Percentiles rank a stretch among this genome's conserved stretches.
Conservation (phyloP, 2,888 invertebrate species). For the Selenia dentaria region DNA sequence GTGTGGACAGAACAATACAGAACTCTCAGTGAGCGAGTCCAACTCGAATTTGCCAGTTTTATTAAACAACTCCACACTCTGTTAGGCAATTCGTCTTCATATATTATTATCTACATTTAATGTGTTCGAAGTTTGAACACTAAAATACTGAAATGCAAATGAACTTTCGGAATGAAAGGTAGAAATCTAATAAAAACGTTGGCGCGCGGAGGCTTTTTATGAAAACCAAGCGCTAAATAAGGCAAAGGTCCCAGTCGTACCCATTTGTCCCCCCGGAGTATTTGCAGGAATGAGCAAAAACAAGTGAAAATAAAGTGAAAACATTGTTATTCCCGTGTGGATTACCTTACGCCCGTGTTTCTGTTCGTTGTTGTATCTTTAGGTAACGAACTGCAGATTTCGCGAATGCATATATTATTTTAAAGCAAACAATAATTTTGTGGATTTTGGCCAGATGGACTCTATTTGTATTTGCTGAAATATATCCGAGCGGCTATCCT, state of each 20-base stretch:
- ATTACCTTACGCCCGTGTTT: conserved; percentile 66
- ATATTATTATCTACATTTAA: too few species aligned
- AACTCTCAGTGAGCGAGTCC: too few species aligned
- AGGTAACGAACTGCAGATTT: conserved; percentile 57
- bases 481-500: too few species aligned
- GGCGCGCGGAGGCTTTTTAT: conserved; percentile 45
- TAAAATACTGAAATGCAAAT: conserved; percentile 30
- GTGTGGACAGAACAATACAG: too few species aligned
- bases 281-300: conserved; percentile 72
- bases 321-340: conserved; percentile 76
- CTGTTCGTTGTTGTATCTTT: conserved; percentile 44
- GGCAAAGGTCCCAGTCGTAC: conserved; percentile 61
- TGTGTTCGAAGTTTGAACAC: too few species aligned
- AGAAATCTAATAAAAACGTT: conserved; percentile 43
- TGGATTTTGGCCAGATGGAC: conserved; percentile 38
- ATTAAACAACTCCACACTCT: too few species aligned
- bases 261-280: conserved; percentile 63
- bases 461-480: conserved; percentile 59
- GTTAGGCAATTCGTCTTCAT: too few species aligned
- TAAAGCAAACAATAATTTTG: conserved; percentile 54
- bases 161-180: conserved; percentile 35
- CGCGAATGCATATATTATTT: conserved; percentile 47
- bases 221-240: conserved; percentile 61
- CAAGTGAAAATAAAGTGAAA: conserved; percentile 76
- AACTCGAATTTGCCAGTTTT: too few species aligned